Conservation (phyloP, 1,140 invertebrate species). For the Pantala flavescens region DNA sequence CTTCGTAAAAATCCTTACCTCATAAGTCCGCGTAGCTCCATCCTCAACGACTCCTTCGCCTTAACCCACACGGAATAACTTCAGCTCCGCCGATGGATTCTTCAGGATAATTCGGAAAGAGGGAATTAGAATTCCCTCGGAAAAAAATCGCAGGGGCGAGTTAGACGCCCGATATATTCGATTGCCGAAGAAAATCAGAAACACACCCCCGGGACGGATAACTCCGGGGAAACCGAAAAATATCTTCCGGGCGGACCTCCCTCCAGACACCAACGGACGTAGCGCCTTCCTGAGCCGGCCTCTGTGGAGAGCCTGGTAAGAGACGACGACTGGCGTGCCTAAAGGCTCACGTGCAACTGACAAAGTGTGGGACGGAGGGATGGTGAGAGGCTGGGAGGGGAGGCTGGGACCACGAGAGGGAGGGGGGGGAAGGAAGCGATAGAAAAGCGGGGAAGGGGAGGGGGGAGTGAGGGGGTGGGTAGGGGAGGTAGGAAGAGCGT, state of each 20-base stretch:
- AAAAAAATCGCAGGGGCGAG: no score
- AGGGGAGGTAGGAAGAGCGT: background rate
- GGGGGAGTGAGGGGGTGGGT: background rate
- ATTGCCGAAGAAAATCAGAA: no score
- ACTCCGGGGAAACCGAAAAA: no score
- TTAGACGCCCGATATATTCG: no score
- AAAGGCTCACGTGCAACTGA: background rate
- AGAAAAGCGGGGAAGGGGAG: background rate
- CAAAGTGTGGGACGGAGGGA: background rate
- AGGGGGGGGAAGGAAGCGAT: background rate
- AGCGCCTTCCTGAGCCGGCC: no score
- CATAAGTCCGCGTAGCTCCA: background rate
- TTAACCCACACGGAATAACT: background rate
- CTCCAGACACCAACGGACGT: no score
- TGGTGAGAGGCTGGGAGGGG: background rate
- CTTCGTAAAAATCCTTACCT: background rate
- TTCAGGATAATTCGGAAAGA: background rate
- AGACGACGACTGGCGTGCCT: background rate
- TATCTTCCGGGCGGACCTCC: no score
- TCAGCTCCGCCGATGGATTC: background rate
- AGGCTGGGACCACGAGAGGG: background rate
- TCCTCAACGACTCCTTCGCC: background rate
- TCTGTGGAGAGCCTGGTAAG: no score
- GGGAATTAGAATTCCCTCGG: background rate
- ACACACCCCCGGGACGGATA: no score